phyloP scores from a whole-genome alignment of 1,140 invertebrate species.

The Dreissena polymorpha region DNA sequence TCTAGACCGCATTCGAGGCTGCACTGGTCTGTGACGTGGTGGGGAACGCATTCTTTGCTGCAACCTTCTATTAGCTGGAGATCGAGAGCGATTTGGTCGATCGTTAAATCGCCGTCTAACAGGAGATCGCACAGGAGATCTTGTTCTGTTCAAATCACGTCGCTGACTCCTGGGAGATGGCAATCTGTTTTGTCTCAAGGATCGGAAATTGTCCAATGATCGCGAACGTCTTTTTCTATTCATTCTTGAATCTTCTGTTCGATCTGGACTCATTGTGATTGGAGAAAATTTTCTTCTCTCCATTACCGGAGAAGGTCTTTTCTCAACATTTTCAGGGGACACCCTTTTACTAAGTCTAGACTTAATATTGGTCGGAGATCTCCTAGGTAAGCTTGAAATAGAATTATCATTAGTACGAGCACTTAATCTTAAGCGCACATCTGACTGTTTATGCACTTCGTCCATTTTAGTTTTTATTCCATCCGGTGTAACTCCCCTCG shows the following conservation, averaged over 20 bases:
- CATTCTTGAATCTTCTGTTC: constrained; percentile 28
- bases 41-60: neutral
- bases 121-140: constrained; percentile 35
- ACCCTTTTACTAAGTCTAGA: constrained; percentile 50
- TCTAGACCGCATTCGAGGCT: neutral
- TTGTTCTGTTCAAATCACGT: neutral
- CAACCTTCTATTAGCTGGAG: constrained; percentile 30
- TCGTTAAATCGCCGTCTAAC: constrained; percentile 23
- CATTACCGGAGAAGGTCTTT: too few species aligned
- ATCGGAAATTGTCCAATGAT: constrained; percentile 31
- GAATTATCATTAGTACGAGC: constrained; percentile 2
- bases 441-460: constrained; percentile 24
- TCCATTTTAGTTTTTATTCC: constrained; percentile 44
- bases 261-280: neutral
- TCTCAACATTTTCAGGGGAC: constrained; percentile 10
- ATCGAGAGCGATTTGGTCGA: constrained; percentile 28
- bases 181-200: constrained; percentile 13
- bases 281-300: neutral
- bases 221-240: constrained; percentile 30
- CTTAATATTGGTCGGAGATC: constrained; percentile 43
- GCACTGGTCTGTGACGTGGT: neutral
- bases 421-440: constrained; percentile 43
- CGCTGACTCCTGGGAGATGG: constrained; percentile 18
- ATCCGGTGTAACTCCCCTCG: constrained; percentile 6
- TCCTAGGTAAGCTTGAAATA: neutral